These are phyloP conservation scores for Epinotia brunnichana DNA, from an alignment of 2,888 invertebrate species.

Conservation along the genomic window DNA sequence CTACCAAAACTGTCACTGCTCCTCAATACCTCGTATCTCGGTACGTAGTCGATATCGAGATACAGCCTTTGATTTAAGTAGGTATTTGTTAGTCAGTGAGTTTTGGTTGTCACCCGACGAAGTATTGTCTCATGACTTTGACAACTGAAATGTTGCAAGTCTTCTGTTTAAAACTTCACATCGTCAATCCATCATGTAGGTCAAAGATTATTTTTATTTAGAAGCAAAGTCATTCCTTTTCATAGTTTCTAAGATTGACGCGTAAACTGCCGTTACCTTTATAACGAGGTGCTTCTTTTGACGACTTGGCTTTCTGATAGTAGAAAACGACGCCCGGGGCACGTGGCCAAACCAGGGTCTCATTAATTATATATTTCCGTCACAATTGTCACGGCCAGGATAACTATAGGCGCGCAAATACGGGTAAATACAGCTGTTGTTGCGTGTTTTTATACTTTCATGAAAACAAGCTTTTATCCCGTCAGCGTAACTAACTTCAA, in stretches of 20 bases:
- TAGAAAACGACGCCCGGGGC: conserved; percentile 10
- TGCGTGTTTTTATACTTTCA: background rate
- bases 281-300: conserved; percentile 14
- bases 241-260: background rate
- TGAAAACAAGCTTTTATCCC: background rate
- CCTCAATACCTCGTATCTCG: no score
- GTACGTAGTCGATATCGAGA: no score
- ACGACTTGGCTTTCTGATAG: conserved; percentile 14
- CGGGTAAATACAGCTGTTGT: conserved; percentile 17
- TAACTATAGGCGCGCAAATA: conserved; percentile 12
- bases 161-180: no score
- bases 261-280: conserved; percentile 10
- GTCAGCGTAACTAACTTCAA: no score
- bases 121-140: no score
- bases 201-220: background rate
- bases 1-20: no score
- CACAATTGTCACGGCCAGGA: conserved; percentile 17
- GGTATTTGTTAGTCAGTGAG: no score
- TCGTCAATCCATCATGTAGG: background rate
- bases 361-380: conserved; percentile 29
- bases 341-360: conserved; percentile 23
- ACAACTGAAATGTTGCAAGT: no score
- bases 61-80: no score
- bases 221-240: background rate
- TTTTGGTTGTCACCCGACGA: no score